phyloP scores from a whole-genome alignment of 1,140 invertebrate species.

The Drosophila ananassae region DNA sequence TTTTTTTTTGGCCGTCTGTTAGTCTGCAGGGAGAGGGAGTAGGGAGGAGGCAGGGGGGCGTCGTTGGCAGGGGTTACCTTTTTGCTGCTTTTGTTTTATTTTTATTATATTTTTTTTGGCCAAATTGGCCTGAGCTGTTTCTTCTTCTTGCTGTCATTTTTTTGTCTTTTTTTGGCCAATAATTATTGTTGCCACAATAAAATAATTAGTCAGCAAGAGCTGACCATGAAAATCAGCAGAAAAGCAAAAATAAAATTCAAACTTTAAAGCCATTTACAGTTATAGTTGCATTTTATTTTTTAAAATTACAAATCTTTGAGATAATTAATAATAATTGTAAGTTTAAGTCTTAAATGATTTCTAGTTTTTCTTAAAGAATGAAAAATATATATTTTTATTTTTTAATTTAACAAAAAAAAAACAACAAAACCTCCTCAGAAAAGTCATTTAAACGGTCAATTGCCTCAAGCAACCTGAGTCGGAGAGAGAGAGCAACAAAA shows the following conservation, averaged over 20 bases:
- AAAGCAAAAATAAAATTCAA: slow-evolving; percentile 18
- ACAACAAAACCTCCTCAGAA: slow-evolving; percentile 19
- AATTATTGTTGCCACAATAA: slow-evolving; percentile 37
- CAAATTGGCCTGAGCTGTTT: slow-evolving; percentile 28
- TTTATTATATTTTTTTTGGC: slow-evolving; percentile 17
- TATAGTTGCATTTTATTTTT: background rate
- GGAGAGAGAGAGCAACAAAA: slow-evolving; percentile 43
- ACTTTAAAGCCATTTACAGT: slow-evolving; percentile 18
- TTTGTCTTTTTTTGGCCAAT: slow-evolving; percentile 16
- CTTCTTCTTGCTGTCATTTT: background rate
- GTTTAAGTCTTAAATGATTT: too few species aligned
- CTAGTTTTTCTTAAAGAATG: too few species aligned
- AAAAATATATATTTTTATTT: too few species aligned
- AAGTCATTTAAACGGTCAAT: slow-evolving; percentile 81
- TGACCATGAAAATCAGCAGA: slow-evolving; percentile 58
- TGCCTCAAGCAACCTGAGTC: slow-evolving; percentile 64
- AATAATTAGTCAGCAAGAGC: slow-evolving; percentile 58
- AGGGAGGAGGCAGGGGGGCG: background rate
- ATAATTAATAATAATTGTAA: background rate
- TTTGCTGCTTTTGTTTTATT: slow-evolving; percentile 29
- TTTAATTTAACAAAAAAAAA: background rate
- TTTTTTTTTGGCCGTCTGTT: slow-evolving; percentile 36
- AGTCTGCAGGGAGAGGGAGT: background rate
- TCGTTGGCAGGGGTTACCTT: slow-evolving; percentile 1
- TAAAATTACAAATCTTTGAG: background rate